A percentile compares a stretch with the other conserved stretches of the same genome.
These are phyloP conservation scores for Balearica regulorum DNA, from an alignment of 2,797 vertebrate species.

Conservation along the genomic window DNA sequence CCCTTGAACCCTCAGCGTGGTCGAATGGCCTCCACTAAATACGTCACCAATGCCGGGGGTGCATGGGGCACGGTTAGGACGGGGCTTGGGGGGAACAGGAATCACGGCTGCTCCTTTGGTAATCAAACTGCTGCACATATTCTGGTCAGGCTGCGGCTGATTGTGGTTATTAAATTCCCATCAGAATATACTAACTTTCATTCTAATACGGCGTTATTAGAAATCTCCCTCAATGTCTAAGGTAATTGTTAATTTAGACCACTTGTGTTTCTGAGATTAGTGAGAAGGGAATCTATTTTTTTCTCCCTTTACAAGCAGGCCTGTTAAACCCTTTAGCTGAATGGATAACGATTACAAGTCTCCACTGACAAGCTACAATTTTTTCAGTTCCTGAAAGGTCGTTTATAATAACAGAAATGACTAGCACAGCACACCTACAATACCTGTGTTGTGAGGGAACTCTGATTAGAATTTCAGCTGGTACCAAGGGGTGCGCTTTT, in stretches of 20 bases:
- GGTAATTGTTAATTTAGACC: conserved; percentile 35
- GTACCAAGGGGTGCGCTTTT: not conserved
- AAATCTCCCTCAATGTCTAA: conserved; percentile 11
- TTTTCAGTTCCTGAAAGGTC: conserved; percentile 46
- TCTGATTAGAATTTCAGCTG: conserved; percentile 48
- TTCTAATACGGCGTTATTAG: not conserved
- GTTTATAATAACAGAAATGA: conserved; percentile 33
- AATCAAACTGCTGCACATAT: fast-evolving
- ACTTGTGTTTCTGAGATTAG: conserved; percentile 9
- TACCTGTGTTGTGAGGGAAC: not conserved
- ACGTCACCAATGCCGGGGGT: fast-evolving
- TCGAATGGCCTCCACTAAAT: not conserved
- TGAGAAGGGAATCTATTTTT: not conserved
- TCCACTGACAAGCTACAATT: conserved; percentile 30
- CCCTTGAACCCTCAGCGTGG: not conserved
- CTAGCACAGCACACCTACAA: conserved; percentile 6
- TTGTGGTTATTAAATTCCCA: not conserved
- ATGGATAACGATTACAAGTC: conserved; percentile 50
- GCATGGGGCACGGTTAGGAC: fast-evolving
- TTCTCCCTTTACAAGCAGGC: conserved; percentile 2
- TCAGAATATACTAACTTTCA: not conserved
- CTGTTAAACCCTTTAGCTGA: conserved; percentile 31
- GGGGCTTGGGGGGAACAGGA: not conserved
- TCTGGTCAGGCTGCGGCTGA: not conserved
- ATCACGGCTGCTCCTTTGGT: not conserved